These are phyloP conservation scores for Oreochromis tanganicae DNA, from an alignment of 2,113 vertebrate genomes.

Conservation along the genomic window DNA sequence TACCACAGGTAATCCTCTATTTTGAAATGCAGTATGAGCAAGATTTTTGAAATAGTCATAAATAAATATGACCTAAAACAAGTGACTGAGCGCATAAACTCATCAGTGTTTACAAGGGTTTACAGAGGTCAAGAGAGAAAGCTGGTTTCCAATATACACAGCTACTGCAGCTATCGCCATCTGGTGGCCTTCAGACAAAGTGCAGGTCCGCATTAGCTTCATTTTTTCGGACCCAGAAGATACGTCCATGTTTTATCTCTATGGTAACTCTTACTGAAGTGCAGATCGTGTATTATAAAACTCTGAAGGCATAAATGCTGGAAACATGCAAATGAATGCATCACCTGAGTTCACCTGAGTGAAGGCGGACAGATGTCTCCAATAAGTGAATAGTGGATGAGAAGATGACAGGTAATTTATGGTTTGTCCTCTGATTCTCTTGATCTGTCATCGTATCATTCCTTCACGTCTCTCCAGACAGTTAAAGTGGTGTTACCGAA, in stretches of 20 bases:
- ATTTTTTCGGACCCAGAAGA: not conserved
- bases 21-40: not conserved
- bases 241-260: not conserved
- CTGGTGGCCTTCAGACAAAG: not conserved
- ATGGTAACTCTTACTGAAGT: not conserved
- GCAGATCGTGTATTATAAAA: not conserved
- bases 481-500: not conserved
- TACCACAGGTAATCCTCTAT: not conserved
- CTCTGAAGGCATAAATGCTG: not conserved
- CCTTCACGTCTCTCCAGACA: slow-evolving; percentile 22
- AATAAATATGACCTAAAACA: not conserved
- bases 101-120: not conserved
- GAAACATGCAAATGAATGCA: not conserved
- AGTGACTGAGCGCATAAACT: not conserved
- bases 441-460: slow-evolving; percentile 21
- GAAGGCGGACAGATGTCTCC: slow-evolving; percentile 16
- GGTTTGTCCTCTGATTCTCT: slow-evolving; percentile 7
- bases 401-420: slow-evolving; percentile 42
- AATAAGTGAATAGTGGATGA: slow-evolving; percentile 21
- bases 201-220: not conserved
- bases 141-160: not conserved
- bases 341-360: not conserved
- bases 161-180: not conserved
- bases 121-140: not conserved
- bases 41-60: not conserved